Evolutionary conservation across 2,113 vertebrate species (phyloP), one percentile per base, ranked within the genome.

Genomic region (Heterotis niloticus): DNA sequence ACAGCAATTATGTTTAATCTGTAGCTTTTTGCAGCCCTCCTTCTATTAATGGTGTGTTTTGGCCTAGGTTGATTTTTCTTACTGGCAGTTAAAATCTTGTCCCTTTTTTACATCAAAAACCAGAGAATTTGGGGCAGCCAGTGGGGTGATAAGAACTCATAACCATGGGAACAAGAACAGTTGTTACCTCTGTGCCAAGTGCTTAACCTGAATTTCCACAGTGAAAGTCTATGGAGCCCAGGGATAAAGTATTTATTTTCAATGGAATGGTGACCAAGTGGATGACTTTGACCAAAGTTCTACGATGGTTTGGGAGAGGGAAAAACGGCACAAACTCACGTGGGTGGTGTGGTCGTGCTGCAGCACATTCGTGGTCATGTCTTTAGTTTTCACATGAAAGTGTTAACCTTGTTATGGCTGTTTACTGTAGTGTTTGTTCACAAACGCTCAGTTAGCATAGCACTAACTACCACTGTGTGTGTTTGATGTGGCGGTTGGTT

Each of bases 31-130:
- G 34, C 34, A 44, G 34, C 34, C 34, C 34, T 7, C 34, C 34
- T 44, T 44, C 3, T 44, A 86, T 72, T 2, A 0, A 67, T 69
- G 10, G 64, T 64, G 73, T 82, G 79, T 62, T 83, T 79, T 75
- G 60, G 74, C 77, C 79, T 84, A 81, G 79, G 87, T 67, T 81
- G 76, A 65, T 74, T 54, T n/a, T 76, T 79, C 78, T 85, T 81
- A 90, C 88, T 89, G 89, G 87, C 81, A 29, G 34, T 83, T 65
- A 26, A 52, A 28, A 7, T 44, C 34, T 34, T 78, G 82, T 67
- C 20, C 34, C 34, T 44, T 44, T 44, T 4, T 4, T 2, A 4
- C 34, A 4, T 44, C 34, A 44, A 44, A 44, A 44, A 44, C 3
- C 34, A 44, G 34, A 7, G 34, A 44, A 44, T 44, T 44, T n/a